Evolutionary conservation across 2,113 vertebrate species (phyloP).

Genomic region (Hydrochoerus hydrochaeris): DNA sequence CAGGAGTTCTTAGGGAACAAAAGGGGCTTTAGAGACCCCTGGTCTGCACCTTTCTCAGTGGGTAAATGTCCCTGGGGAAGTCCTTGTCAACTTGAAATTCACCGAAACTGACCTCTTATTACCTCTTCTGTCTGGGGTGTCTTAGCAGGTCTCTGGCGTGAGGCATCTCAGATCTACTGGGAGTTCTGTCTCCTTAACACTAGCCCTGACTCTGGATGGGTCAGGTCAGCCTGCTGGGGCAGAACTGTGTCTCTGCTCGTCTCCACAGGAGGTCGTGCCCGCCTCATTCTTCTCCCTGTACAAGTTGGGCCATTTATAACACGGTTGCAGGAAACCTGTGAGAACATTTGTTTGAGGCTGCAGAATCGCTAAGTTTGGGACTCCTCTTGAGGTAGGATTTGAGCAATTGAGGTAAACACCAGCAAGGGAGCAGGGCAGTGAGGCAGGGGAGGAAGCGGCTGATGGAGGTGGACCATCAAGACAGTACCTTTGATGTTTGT

Average conservation of each 20-base stretch:
- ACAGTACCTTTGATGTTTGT: background rate
- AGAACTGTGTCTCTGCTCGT: background rate
- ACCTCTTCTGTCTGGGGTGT: background rate
- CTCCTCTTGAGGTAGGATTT: background rate
- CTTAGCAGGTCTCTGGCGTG: fast-evolving
- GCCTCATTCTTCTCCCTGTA: background rate
- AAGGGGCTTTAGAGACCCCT: background rate
- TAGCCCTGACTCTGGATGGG: fast-evolving
- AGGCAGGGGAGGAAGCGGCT: background rate
- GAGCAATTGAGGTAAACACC: background rate
- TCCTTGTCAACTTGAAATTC: background rate
- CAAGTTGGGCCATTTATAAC: fast-evolving
- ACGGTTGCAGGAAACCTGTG: background rate
- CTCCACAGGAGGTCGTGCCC: fast-evolving
- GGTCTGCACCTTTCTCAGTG: fast-evolving
- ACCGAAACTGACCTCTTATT: fast-evolving
- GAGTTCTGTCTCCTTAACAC: background rate
- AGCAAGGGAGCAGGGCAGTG: fast-evolving
- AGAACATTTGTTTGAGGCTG: background rate
- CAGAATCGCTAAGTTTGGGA: background rate
- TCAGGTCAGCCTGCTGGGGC: background rate
- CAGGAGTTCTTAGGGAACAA: fast-evolving
- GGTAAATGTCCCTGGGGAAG: background rate
- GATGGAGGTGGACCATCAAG: fast-evolving
- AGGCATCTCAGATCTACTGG: background rate